A percentile compares a stretch with the other conserved stretches of the same genome.
phyloP scores from a whole-genome alignment of 2,797 vertebrate genomes.

The Schizothorax lantsangensis region DNA sequence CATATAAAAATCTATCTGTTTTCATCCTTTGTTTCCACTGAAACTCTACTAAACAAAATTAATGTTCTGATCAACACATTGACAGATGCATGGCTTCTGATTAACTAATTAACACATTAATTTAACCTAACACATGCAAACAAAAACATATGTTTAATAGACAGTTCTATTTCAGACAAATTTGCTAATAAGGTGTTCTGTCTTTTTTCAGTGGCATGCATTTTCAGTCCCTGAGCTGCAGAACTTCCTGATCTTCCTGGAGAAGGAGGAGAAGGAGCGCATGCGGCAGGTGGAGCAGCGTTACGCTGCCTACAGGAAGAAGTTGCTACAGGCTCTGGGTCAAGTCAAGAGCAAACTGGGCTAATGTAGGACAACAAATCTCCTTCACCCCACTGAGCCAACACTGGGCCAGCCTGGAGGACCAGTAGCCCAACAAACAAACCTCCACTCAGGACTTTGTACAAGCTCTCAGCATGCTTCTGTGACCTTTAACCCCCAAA shows the following conservation, averaged over 20 bases:
- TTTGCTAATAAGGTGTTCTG: not conserved
- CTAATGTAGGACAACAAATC: slow-evolving; percentile 67
- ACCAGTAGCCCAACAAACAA: slow-evolving; percentile 26
- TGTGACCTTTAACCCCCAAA: slow-evolving; percentile 31
- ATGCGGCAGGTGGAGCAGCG: slow-evolving; percentile 87
- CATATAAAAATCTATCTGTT: not conserved
- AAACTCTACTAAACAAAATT: not conserved
- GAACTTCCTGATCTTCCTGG: slow-evolving; percentile 94
- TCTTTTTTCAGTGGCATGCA: slow-evolving; percentile 87
- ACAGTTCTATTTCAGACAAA: not conserved
- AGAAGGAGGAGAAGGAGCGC: slow-evolving; percentile 92
- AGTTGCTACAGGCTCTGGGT: slow-evolving; percentile 84
- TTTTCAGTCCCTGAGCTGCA: slow-evolving; percentile 97
- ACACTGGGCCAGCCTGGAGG: slow-evolving; percentile 34
- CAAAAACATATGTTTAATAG: not conserved
- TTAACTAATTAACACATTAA: not conserved
- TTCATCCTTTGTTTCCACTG: not conserved
- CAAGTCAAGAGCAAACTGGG: slow-evolving; percentile 85
- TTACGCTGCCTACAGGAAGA: slow-evolving; percentile 84
- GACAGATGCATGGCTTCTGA: not conserved
- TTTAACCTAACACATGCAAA: not conserved
- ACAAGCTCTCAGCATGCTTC: slow-evolving; percentile 27
- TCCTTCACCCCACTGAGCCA: slow-evolving; percentile 40
- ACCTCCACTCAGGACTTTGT: slow-evolving; percentile 74
- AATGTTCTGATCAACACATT: too few relatives aligned